phyloP scores from a whole-genome alignment of 2,113 vertebrate genomes.

The Trogon surrucura region DNA sequence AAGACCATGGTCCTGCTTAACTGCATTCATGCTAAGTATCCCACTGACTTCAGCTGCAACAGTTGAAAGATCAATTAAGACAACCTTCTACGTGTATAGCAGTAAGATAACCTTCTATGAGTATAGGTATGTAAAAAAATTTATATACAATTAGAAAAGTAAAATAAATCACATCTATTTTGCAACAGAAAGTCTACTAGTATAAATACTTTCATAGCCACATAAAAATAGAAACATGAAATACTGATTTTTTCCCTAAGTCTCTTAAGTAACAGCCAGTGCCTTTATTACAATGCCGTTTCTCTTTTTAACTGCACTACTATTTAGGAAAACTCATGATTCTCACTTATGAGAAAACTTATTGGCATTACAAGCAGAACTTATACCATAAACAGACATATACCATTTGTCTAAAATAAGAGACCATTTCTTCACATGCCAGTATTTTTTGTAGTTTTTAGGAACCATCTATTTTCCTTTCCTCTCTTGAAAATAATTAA shows the following conservation, averaged over 20 bases:
- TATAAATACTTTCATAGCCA: background rate
- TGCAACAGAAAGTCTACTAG: background rate
- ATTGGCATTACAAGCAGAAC: background rate
- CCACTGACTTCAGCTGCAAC: background rate
- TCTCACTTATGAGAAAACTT: background rate
- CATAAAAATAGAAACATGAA: slow-evolving; percentile 5
- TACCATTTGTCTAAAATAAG: background rate
- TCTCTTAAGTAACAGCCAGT: background rate
- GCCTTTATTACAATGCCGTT: background rate
- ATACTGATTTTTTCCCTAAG: background rate
- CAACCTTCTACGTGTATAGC: background rate
- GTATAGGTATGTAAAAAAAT: background rate
- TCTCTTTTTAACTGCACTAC: background rate
- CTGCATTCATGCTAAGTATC: background rate
- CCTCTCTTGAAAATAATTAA: background rate
- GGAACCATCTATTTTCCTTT: background rate
- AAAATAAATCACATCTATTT: background rate
- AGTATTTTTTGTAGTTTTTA: background rate
- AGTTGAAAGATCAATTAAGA: background rate
- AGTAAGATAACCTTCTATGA: background rate
- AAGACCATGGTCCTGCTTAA: background rate
- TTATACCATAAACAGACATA: background rate
- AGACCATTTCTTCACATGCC: background rate
- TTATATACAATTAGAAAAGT: background rate
- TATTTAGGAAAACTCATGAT: background rate